Evolutionary conservation across 2,113 vertebrate genomes (phyloP).

Genomic region (Paradisaea rubra): DNA sequence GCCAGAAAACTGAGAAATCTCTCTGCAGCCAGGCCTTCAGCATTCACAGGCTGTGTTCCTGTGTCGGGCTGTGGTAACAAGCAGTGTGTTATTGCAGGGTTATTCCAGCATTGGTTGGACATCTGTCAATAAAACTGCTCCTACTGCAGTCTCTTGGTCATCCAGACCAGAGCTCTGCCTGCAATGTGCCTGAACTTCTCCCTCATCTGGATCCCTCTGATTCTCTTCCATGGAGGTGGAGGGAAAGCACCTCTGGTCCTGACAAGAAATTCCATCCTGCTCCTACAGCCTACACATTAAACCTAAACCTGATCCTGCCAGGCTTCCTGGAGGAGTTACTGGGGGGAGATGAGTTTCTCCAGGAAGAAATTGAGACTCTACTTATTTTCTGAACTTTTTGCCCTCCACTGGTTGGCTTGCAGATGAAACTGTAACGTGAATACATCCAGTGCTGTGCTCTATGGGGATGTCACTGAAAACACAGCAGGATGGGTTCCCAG

Average conservation of each 20-base stretch:
- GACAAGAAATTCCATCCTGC: background rate
- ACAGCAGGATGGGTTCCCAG: background rate
- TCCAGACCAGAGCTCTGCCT: background rate
- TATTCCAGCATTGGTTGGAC: background rate
- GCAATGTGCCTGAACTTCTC: background rate
- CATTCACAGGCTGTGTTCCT: background rate
- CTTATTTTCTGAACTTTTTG: background rate
- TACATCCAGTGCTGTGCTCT: fast-evolving
- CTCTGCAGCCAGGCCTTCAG: too few relatives aligned
- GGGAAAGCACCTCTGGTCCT: background rate
- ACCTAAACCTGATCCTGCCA: background rate
- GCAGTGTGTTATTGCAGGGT: background rate
- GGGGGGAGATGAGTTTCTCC: background rate
- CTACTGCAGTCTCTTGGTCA: background rate
- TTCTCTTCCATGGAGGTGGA: background rate
- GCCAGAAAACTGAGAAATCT: too few relatives aligned
- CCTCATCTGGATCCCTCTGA: background rate
- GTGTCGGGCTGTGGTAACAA: background rate
- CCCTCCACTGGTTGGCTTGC: background rate
- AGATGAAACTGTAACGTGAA: background rate
- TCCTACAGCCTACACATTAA: background rate
- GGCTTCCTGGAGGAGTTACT: background rate
- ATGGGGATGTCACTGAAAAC: background rate
- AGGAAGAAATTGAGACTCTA: background rate
- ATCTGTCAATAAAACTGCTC: background rate